Base-by-base conservation (phyloP, 2,113 vertebrate species). In the Motacilla tschutschensis region DNA sequence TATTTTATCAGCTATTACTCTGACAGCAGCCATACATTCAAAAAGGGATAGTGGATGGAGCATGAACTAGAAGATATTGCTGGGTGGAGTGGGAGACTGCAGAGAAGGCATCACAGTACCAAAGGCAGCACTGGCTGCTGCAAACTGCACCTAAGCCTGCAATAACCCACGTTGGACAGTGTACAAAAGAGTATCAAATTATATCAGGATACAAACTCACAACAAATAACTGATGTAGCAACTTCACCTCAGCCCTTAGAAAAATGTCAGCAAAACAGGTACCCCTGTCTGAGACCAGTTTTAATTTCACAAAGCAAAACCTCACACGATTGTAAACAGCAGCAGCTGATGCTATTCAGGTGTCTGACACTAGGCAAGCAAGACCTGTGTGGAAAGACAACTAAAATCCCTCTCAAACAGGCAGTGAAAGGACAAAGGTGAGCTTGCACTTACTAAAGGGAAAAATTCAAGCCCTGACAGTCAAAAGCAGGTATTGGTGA, bases 131-230 rank as follows among this genome's bases (percentile, higher is more conserved):
- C 22, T 8, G 8, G 44, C 48, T 75, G 50, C 66, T 75, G n/a
- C 58, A 71, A 72, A 44, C 35, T 18, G 53, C 73, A 51, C 17
- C n/a, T 33, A 41, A 36, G n/a, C n/a, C 60, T 50, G 29, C 19
- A 67, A 36, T 36, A 43, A 43, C 40, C 31, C 17, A 8, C 0
- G 1, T 1, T 51, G 15, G 51, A 26, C 29, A 16, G 1, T 0
- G 3, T 18, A 79, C 41, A 60, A 76, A 66, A 43, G 12, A 55
- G 14, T 6, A 50, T 13, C 43, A 44, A 69, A 88, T 20, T 24
- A 1, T 14, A 78, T 7, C 26, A 66, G 70, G 10, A 74, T 24
- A 29, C 12, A 81, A 72, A 47, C 18, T 82, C 33, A 29, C n/a
- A 79, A 28, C 2, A 1, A 71, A 9, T 22, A 84, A 83, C 12